These are phyloP conservation scores for Cinclus cinclus DNA, from an alignment of 2,113 vertebrate species.

Conservation along the genomic window DNA sequence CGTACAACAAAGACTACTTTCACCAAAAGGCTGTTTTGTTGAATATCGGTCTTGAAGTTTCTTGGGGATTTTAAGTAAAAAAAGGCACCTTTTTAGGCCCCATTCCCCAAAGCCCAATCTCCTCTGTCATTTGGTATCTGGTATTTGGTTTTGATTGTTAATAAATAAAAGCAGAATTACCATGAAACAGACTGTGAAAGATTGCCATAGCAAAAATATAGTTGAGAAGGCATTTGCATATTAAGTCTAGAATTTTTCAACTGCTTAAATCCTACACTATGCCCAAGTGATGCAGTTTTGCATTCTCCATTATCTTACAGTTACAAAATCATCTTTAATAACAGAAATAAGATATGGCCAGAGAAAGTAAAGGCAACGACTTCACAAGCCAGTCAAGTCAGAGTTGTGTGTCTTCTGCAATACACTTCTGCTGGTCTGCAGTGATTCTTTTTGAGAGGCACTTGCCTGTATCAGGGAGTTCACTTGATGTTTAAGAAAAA, in stretches of 20 bases:
- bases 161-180: not conserved
- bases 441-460: not conserved
- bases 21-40: not conserved
- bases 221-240: not conserved
- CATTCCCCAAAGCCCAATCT: not conserved
- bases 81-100: not conserved
- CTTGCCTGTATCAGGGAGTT: fast-evolving
- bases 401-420: not conserved
- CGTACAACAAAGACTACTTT: not conserved
- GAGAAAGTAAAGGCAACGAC: not conserved
- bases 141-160: not conserved
- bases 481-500: not conserved
- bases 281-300: not conserved
- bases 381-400: not conserved
- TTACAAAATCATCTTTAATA: not conserved
- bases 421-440: not conserved
- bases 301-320: not conserved
- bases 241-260: not conserved
- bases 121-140: not conserved
- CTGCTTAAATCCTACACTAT: not conserved
- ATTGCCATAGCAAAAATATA: not conserved
- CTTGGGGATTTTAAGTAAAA: not conserved
- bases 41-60: not conserved
- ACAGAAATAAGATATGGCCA: not conserved
- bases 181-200: not conserved